phyloP scores from a whole-genome alignment of 35 echinoderm and acorn worm species.

The Acanthaster planci region DNA sequence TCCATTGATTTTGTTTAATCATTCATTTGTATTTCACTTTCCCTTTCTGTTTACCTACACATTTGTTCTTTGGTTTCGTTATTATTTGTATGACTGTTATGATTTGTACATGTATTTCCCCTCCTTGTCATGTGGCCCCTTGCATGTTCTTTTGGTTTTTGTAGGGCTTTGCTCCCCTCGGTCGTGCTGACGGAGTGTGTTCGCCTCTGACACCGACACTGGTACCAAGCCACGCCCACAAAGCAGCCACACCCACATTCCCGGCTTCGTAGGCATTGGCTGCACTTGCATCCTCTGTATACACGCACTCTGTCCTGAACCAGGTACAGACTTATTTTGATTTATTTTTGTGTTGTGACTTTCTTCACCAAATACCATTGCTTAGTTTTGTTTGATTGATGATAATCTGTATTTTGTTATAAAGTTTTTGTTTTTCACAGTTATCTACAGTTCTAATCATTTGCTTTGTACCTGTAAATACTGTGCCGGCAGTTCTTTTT shows the following conservation, averaged over 20 bases:
- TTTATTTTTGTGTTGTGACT: not conserved
- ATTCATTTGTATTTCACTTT: constrained; percentile 13
- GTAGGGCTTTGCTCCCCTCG: constrained; percentile 19
- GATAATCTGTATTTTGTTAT: not conserved
- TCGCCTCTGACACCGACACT: not conserved
- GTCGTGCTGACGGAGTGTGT: not conserved
- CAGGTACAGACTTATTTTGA: constrained; percentile 22
- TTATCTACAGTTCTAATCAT: too few relatives aligned
- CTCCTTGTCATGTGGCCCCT: not conserved
- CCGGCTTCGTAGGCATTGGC: not conserved
- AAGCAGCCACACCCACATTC: constrained; percentile 4
- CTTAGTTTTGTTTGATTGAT: constrained; percentile 1
- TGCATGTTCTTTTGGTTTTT: constrained; percentile 26
- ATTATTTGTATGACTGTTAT: not conserved
- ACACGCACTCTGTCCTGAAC: constrained; percentile 12
- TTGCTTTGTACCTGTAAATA: too few relatives aligned
- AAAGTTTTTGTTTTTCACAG: not conserved
- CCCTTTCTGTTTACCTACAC: not conserved
- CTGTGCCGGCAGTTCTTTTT: too few relatives aligned
- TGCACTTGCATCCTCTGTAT: constrained; percentile 22
- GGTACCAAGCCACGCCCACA: constrained; percentile 21
- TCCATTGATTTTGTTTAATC: not conserved
- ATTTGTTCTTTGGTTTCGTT: constrained; percentile 12
- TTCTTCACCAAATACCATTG: not conserved
- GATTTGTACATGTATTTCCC: not conserved